These are phyloP conservation scores for Siderastrea radians DNA, from an alignment of 92 coral and sea anemone species.

Conservation along the genomic window DNA sequence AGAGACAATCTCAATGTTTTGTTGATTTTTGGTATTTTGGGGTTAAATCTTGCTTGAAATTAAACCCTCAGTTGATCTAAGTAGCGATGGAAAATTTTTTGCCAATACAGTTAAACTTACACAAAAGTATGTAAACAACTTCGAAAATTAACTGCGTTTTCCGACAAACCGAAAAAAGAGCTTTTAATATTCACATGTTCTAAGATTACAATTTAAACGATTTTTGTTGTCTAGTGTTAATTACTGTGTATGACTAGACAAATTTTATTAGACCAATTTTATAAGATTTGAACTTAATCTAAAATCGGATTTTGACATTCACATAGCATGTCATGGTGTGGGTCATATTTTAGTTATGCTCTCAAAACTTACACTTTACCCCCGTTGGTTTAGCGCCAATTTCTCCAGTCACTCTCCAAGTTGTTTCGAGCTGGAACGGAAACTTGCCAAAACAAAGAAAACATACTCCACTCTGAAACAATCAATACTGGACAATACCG, in stretches of 20 bases:
- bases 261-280: not conserved
- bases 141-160: not conserved
- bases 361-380: not conserved
- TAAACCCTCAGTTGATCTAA: not conserved
- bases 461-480: not conserved
- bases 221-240: not conserved
- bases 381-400: conserved; percentile 7
- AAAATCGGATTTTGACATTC: not conserved
- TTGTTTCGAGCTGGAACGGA: conserved; percentile 28
- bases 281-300: conserved; percentile 15
- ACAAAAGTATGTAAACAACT: not conserved
- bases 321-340: not conserved
- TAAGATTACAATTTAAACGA: not conserved
- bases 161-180: conserved; percentile 2
- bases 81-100: not conserved
- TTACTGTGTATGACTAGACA: not conserved
- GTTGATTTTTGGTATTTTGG: not conserved
- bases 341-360: not conserved
- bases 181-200: not conserved
- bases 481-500: conserved; percentile 19
- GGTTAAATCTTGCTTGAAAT: conserved; percentile 29
- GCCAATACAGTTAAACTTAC: not conserved
- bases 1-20: not conserved
- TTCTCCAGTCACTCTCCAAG: too few species aligned
- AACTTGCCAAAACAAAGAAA: conserved; percentile 10